These are phyloP conservation scores for Megaptera novaeangliae DNA, from an alignment of 2,113 vertebrate genomes.

Conservation along the genomic window DNA sequence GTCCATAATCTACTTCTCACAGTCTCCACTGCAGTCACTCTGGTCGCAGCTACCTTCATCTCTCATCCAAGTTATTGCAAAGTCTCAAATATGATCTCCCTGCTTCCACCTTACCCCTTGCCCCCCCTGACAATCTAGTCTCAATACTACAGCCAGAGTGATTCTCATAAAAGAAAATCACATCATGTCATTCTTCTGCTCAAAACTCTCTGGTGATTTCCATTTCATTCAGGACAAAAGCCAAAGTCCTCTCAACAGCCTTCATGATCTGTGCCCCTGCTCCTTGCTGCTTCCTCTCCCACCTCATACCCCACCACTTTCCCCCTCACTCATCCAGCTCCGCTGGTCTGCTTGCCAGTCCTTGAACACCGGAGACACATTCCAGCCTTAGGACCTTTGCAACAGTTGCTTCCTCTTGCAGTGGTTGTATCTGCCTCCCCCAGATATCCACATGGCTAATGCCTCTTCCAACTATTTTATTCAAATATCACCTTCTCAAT, in stretches of 20 bases:
- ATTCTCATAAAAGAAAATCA: background rate
- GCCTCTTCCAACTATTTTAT: background rate
- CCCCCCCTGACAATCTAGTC: background rate
- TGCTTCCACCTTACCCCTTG: background rate
- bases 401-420: background rate
- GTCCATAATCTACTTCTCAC: background rate
- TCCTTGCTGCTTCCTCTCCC: background rate
- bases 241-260: background rate
- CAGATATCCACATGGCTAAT: background rate
- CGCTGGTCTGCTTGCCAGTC: background rate
- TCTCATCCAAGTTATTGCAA: background rate
- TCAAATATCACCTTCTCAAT: background rate
- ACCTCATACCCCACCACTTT: background rate
- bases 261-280: rapidly evolving
- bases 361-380: background rate
- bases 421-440: background rate
- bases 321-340: background rate
- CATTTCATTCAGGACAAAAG: background rate
- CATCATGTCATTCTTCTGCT: background rate
- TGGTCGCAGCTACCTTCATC: background rate
- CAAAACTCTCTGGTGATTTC: background rate
- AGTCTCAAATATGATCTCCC: background rate
- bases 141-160: background rate
- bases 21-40: rapidly evolving
- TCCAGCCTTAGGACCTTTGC: background rate